phyloP scores from a whole-genome alignment of 53 echinoderm and acorn worm genomes.

The Holothuria leucospilota region DNA sequence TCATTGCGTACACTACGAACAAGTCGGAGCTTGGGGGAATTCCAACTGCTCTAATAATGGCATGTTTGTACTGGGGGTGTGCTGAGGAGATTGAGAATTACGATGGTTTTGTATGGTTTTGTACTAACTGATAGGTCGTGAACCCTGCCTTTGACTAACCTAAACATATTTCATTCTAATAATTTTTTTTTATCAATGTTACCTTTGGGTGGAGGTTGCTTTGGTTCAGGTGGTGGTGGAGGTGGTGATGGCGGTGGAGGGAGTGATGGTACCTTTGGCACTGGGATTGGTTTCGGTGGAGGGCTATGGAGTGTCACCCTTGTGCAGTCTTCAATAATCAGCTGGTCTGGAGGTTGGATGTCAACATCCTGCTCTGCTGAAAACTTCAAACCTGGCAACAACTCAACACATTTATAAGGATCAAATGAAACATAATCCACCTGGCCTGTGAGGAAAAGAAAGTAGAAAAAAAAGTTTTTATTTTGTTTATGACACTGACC shows the following conservation, averaged over 20 bases:
- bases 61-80: no score
- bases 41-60: no score
- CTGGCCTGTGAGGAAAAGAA: constrained; percentile 9
- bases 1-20: no score
- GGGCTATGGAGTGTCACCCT: constrained; percentile 57
- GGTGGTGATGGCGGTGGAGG: constrained; percentile 72
- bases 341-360: constrained; percentile 50
- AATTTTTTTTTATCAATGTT: neutral
- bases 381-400: constrained; percentile 34
- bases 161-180: neutral
- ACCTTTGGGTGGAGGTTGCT: constrained; percentile 5
- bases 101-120: no score
- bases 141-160: no score
- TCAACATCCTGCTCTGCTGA: constrained; percentile 6
- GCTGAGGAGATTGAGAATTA: no score
- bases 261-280: constrained; percentile 73
- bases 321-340: constrained; percentile 25
- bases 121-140: no score
- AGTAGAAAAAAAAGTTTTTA: neutral
- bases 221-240: constrained; percentile 54
- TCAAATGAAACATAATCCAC: neutral
- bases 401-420: constrained; percentile 10
- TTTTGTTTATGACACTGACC: no score
- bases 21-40: no score
- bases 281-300: constrained; percentile 58